Conservation (phyloP, 2,797 vertebrate species). For the Malacoraja senta region DNA sequence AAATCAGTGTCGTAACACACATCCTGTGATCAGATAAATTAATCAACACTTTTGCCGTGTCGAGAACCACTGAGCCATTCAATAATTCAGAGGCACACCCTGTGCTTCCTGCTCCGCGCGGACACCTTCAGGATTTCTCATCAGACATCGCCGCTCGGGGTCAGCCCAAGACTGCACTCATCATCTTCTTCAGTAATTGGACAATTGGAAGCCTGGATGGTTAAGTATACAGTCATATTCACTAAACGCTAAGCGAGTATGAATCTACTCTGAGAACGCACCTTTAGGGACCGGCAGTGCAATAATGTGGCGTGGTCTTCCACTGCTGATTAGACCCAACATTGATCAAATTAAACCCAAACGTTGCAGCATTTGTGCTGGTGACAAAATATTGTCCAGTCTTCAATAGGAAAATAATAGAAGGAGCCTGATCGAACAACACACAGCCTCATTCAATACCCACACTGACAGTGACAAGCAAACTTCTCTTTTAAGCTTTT, state of each 20-base stretch:
- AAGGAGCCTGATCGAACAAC: background rate
- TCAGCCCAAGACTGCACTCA: background rate
- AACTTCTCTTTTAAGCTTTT: background rate
- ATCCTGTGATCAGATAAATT: constrained; percentile 52
- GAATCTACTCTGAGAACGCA: background rate
- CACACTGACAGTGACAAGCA: background rate
- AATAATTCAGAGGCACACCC: constrained; percentile 12
- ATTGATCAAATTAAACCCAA: background rate
- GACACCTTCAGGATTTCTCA: background rate
- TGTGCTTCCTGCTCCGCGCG: background rate
- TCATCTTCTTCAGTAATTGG: background rate
- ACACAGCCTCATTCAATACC: background rate
- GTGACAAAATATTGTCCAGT: background rate
- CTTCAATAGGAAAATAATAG: background rate
- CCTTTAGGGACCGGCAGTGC: background rate
- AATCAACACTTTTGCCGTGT: constrained; percentile 57
- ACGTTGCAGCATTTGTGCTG: background rate
- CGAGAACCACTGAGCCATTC: constrained; percentile 46
- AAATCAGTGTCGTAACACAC: constrained; percentile 62
- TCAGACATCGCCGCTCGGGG: background rate
- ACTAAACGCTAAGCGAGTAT: background rate
- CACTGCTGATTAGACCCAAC: background rate
- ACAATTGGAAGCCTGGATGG: background rate
- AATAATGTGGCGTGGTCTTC: background rate
- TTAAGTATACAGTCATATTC: background rate